phyloP scores from a whole-genome alignment of 2,797 vertebrate genomes.

The Paguma larvata region DNA sequence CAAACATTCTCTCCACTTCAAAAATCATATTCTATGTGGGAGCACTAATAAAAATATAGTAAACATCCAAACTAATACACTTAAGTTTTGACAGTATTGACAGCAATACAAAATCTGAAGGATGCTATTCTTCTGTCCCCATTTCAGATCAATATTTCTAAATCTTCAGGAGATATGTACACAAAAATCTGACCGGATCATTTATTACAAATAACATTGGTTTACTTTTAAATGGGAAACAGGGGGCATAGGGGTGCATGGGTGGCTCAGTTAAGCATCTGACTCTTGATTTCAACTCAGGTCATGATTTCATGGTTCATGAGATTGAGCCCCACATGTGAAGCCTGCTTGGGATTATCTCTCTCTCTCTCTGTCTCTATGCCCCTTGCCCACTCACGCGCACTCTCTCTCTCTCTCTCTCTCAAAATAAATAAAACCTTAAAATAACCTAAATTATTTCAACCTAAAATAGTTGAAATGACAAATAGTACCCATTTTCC shows the following conservation, averaged over 20 bases:
- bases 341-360: no score
- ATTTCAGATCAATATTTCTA: not conserved
- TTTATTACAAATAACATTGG: not conserved
- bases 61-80: not conserved
- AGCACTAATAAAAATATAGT: conserved; percentile 1
- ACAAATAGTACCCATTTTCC: not conserved
- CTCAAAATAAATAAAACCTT: no score
- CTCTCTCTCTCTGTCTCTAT: no score
- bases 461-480: not conserved
- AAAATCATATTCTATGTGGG: not conserved
- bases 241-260: no score
- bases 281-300: no score
- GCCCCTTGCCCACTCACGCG: no score
- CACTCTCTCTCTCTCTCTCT: no score
- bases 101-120: conserved; percentile 10
- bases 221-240: not conserved
- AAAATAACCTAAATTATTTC: no score
- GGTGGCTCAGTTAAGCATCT: no score
- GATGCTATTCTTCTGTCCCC: not conserved
- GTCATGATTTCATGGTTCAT: no score
- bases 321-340: no score
- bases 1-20: not conserved
- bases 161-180: not conserved
- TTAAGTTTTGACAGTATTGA: not conserved
- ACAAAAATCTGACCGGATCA: not conserved